Evolutionary conservation across 1,140 invertebrate genomes (phyloP).

Genomic region (Drosophila nasuta): DNA sequence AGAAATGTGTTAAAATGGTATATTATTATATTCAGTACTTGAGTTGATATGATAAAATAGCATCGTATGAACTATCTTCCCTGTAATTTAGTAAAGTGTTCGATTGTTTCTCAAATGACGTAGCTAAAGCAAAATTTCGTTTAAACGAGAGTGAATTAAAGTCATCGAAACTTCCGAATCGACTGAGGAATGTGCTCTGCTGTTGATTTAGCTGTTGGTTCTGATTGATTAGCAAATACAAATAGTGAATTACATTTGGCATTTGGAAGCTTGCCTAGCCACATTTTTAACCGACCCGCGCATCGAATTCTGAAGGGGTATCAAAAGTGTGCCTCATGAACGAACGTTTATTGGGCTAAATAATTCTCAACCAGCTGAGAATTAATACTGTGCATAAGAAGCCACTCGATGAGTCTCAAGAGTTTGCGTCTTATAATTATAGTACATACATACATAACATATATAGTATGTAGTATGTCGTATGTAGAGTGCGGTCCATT

Average conservation of each 20-base stretch:
- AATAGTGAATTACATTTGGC: not conserved
- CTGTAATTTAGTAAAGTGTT: no score
- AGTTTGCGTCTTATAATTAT: not conserved
- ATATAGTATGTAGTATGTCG: not conserved
- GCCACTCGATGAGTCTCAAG: not conserved
- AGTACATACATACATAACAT: not conserved
- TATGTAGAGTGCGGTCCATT: slow-evolving; percentile 4
- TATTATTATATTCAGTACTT: no score
- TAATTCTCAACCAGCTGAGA: slow-evolving; percentile 37
- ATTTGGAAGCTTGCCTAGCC: not conserved
- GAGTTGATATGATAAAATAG: no score
- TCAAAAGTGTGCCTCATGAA: not conserved
- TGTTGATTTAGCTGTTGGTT: not conserved
- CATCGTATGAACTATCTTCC: no score
- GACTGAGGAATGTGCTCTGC: not conserved
- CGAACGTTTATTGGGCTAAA: slow-evolving; percentile 23
- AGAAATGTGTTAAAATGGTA: no score
- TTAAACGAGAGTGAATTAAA: no score
- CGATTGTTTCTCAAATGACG: no score
- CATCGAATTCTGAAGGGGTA: not conserved
- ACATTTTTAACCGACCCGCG: not conserved
- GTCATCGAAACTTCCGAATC: no score
- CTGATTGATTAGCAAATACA: not conserved
- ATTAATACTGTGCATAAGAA: slow-evolving; percentile 41
- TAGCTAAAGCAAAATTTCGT: no score